Base-by-base conservation (phyloP, 53 echinoderm and acorn worm species). In the Stichopus horrens region DNA sequence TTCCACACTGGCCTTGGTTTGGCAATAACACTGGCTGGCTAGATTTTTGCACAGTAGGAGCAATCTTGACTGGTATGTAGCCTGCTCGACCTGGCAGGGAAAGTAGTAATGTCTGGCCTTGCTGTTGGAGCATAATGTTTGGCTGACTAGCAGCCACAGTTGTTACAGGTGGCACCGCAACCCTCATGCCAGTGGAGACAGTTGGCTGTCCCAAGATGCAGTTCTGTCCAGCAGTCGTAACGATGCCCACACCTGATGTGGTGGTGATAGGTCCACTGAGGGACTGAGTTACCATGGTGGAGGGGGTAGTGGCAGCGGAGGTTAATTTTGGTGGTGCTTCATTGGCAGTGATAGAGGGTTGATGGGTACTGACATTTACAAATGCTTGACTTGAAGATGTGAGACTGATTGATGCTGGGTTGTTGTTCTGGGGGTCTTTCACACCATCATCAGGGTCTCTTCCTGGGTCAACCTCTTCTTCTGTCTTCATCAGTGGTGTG, bases 241-340 rank as follows among this genome's bases (percentile, higher is more conserved):
- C 63, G 7, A 83, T 21, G 23, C 55, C 60, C 5, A 52, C 53
- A 20, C 86, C 86, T 1, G 91, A 93, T 19, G 96, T 92, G 4
- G 96, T 94, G 19, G 91, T 90, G 71, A 96, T 94, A 1, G 96
- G 96, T 19, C 94, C 92, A 55, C 91, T 96, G 20, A 96, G 89
- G 6, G 94, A 92, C 77, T 96, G 96, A 0, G 96, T 94, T 10
- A 92, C 92, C 19, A 91, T 90, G 9, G 96, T 96, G 8, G 88
- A 67, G 57, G 93, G 91, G 22, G 90, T 90, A 4, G 92, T 94
- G 19, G 92, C 92, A 7, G 92, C 90, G 37, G 91, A 88, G 37
- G 90, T 94, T 7, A 93, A 88, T n/a, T 77, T 91, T 52, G 88
- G 91, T 63, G 86, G 92, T 13, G 58, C 89, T 59, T 79, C 55